phyloP scores from a whole-genome alignment of 2,797 vertebrate genomes.

The Gadopsis marmoratus region DNA sequence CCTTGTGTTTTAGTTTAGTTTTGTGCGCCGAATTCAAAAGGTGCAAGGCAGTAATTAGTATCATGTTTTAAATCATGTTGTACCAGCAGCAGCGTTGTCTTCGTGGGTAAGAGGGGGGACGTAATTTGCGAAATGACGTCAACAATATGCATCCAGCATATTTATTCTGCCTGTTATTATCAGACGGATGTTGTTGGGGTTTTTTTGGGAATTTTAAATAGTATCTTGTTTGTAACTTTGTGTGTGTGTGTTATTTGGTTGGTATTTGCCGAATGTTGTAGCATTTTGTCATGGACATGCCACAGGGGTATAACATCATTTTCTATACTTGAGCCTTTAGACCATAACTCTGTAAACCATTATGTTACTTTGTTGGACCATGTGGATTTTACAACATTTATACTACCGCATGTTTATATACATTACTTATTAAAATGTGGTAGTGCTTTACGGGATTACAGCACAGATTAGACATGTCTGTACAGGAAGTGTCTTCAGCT shows the following conservation, averaged over 20 bases:
- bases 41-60: rapidly evolving
- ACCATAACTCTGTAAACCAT: background rate
- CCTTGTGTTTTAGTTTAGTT: too few relatives aligned
- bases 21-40: background rate
- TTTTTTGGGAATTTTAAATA: background rate
- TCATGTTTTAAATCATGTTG: background rate
- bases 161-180: background rate
- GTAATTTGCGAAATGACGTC: background rate
- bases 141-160: background rate
- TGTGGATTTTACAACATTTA: background rate
- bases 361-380: background rate
- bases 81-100: rapidly evolving
- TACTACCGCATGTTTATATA: background rate
- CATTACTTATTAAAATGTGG: background rate
- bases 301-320: too few relatives aligned
- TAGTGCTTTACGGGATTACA: background rate
- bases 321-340: background rate
- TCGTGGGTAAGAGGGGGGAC: background rate
- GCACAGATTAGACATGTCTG: background rate
- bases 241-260: background rate
- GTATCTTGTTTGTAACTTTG: background rate
- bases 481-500: background rate
- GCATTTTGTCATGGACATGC: background rate
- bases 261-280: background rate
- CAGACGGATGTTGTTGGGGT: too few relatives aligned